Percentiles rank a stretch among this genome's conserved stretches.
Conservation (phyloP, 2,797 vertebrate species). For the Crenuchus spilurus region DNA sequence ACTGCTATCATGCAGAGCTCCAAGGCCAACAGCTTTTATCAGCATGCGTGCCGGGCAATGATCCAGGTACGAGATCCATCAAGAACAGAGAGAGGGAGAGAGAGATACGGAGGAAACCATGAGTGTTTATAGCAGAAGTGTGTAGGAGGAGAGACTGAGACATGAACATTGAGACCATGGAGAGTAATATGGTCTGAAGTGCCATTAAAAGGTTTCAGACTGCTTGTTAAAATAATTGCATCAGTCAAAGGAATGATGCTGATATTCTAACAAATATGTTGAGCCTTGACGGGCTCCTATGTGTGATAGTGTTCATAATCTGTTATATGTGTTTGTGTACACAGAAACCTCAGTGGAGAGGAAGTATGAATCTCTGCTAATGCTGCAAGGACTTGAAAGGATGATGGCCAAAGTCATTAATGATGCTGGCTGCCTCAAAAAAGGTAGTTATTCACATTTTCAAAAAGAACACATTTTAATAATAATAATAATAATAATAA, state of each 20-base stretch:
- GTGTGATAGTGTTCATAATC: neutral
- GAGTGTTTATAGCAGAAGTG: slow-evolving; percentile 27
- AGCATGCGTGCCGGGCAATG: slow-evolving; percentile 29
- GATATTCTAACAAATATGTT: neutral
- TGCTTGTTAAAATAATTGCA: slow-evolving; percentile 10
- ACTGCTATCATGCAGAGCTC: slow-evolving; percentile 51
- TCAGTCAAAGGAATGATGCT: slow-evolving; percentile 14
- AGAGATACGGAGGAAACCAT: neutral
- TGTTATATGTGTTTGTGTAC: slow-evolving; percentile 22
- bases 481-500: no score
- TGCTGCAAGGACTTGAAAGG: slow-evolving; percentile 54
- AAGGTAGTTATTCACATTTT: slow-evolving; percentile 58
- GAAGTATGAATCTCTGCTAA: slow-evolving; percentile 50
- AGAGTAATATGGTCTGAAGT: slow-evolving; percentile 28
- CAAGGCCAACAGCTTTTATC: slow-evolving; percentile 37
- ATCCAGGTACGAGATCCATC: slow-evolving; percentile 57
- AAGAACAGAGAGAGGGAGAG: neutral
- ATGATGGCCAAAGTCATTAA: slow-evolving; percentile 56
- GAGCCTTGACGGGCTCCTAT: neutral
- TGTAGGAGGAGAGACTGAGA: slow-evolving; percentile 52
- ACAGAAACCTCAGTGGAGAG: slow-evolving; percentile 28
- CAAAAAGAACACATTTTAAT: neutral
- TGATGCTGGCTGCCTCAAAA: slow-evolving; percentile 57
- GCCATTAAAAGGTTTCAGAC: slow-evolving; percentile 17
- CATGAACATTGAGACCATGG: slow-evolving; percentile 41